phyloP scores from a whole-genome alignment of 2,113 vertebrate genomes.

The Callorhinus ursinus region DNA sequence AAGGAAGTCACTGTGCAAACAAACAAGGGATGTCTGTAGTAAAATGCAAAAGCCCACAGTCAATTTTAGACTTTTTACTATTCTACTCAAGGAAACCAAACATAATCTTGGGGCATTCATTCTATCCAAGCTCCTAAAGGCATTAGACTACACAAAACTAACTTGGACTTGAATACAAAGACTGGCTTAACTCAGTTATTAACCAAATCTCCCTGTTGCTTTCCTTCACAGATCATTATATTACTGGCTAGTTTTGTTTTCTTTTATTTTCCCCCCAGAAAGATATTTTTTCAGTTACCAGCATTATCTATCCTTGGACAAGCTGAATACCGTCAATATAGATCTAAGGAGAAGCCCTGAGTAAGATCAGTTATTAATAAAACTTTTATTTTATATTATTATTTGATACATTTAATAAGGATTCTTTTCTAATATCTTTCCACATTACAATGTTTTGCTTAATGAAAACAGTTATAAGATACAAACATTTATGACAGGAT shows the following conservation, averaged over 20 bases:
- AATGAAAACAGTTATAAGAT: conserved; percentile 24
- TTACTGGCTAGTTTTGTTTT: background rate
- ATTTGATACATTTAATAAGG: background rate
- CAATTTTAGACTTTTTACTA: background rate
- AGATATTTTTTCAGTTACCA: background rate
- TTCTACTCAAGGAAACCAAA: background rate
- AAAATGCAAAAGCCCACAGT: background rate
- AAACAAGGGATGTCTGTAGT: background rate
- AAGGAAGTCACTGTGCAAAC: background rate
- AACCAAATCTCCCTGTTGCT: background rate
- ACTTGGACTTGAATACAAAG: background rate
- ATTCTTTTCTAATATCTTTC: background rate
- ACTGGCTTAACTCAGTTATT: background rate
- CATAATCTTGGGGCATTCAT: background rate
- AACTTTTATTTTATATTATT: background rate
- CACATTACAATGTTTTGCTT: background rate
- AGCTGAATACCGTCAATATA: background rate
- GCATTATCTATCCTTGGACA: background rate
- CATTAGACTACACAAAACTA: background rate
- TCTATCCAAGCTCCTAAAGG: background rate
- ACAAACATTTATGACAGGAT: background rate
- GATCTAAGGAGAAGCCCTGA: background rate
- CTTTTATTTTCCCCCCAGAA: background rate
- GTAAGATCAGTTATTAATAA: conserved; percentile 20
- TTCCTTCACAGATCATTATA: background rate